Percentiles rank a stretch among this genome's conserved stretches.
These are phyloP conservation scores for Oscheius myriophilus DNA, from an alignment of 2,888 invertebrate species.

Conservation along the genomic window DNA sequence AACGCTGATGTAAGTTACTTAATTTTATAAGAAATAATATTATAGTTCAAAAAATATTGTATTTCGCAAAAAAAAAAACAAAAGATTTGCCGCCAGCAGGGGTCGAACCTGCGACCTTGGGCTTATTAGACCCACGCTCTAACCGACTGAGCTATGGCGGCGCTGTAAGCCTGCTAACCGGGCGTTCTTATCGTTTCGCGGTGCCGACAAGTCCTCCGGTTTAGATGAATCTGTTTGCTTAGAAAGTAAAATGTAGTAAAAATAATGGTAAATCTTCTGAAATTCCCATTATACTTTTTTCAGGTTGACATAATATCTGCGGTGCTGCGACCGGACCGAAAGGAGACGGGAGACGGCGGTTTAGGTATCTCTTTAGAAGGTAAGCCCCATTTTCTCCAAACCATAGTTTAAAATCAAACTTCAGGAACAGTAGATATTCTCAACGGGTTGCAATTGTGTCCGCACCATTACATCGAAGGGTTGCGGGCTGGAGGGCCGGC, in stretches of 20 bases:
- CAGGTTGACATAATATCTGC: conserved; percentile 54
- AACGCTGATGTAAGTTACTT: conserved; percentile 34
- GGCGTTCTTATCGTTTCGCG: too few relatives aligned
- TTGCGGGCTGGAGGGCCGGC: conserved; percentile 97
- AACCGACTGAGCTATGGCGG: conserved; percentile 70
- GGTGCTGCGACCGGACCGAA: conserved; percentile 60
- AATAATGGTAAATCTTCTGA: too few relatives aligned
- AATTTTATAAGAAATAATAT: conserved; percentile 30
- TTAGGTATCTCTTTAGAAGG: conserved; percentile 86
- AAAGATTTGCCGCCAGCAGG: conserved; percentile 65
- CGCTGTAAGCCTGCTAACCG: conserved; percentile 14
- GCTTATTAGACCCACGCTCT: conserved; percentile 70
- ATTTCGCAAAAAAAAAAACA: too few relatives aligned
- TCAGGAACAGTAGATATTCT: conserved; percentile 93
- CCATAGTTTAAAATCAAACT: conserved; percentile 38
- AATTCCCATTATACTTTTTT: not conserved
- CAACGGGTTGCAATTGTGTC: conserved; percentile 92
- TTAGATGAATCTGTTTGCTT: too few relatives aligned
- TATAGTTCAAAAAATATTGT: conserved; percentile 43
- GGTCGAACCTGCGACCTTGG: conserved; percentile 70
- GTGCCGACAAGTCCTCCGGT: too few relatives aligned
- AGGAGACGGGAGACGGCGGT: conserved; percentile 78
- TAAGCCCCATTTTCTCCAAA: not conserved
- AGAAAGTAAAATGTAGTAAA: too few relatives aligned
- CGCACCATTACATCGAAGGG: conserved; percentile 93